Conservation (phyloP, 2,797 vertebrate genomes). For the Peromyscus eremicus region DNA sequence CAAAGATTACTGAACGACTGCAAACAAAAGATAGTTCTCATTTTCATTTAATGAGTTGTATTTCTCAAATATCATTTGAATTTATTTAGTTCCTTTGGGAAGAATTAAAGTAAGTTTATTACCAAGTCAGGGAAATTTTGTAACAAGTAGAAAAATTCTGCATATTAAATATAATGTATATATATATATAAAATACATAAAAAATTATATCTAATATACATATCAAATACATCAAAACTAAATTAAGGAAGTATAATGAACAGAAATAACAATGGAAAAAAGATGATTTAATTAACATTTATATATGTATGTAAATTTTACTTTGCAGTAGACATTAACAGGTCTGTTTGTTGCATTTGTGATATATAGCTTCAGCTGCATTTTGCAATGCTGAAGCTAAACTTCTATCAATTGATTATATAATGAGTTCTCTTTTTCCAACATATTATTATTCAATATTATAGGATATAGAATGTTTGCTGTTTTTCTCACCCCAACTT, state of each 20-base stretch:
- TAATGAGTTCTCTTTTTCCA: not conserved
- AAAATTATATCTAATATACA: too few species aligned
- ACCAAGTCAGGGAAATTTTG: not conserved
- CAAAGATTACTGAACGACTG: not conserved
- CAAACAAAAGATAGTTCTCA: not conserved
- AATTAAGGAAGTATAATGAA: not conserved
- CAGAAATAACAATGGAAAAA: not conserved
- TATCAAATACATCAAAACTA: not conserved
- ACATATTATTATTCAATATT: not conserved
- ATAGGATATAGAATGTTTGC: not conserved
- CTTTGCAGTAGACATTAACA: not conserved
- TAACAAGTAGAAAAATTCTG: not conserved
- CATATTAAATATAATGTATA: not conserved
- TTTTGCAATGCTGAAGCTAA: not conserved
- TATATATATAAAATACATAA: not conserved
- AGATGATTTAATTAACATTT: not conserved
- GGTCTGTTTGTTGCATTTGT: not conserved
- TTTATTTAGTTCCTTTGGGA: not conserved
- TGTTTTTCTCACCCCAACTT: not conserved
- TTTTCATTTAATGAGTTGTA: not conserved
- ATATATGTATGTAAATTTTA: not conserved
- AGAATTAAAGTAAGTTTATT: not conserved
- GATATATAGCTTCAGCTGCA: not conserved
- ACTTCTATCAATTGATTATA: not conserved
- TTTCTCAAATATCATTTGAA: not conserved